These are phyloP conservation scores for Melangyna quadrimaculata DNA, from an alignment of 2,888 invertebrate genomes.

Conservation along the genomic window DNA sequence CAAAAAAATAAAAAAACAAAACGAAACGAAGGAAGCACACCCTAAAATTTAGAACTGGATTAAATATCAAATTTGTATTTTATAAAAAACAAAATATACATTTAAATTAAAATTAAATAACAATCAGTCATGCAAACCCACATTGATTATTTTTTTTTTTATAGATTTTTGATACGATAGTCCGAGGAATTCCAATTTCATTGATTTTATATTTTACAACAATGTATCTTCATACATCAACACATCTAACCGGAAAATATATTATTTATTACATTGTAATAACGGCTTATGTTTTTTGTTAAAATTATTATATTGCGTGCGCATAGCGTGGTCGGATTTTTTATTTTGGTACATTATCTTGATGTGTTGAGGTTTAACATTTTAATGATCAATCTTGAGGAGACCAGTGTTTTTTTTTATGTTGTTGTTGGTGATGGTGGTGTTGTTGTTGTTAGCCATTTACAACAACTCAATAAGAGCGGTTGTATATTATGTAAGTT, in stretches of 20 bases:
- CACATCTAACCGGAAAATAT: slow-evolving; percentile 30
- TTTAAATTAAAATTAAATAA: slow-evolving; percentile 9
- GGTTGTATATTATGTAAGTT: slow-evolving; percentile 56
- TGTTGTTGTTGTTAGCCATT: slow-evolving; percentile 8
- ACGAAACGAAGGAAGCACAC: not conserved
- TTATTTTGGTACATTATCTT: slow-evolving; percentile 59
- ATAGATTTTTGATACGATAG: not conserved
- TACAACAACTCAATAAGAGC: slow-evolving; percentile 13
- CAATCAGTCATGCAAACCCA: slow-evolving; percentile 6
- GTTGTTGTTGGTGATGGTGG: not conserved
- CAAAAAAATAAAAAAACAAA: not conserved
- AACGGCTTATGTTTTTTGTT: slow-evolving; percentile 31
- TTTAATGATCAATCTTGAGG: slow-evolving; percentile 56
- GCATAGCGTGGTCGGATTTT: slow-evolving; percentile 28
- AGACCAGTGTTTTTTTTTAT: slow-evolving; percentile 31
- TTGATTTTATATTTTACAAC: slow-evolving; percentile 31
- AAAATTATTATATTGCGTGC: slow-evolving; percentile 16
- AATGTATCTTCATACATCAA: slow-evolving; percentile 48
- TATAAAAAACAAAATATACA: not conserved
- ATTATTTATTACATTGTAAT: slow-evolving; percentile 40
- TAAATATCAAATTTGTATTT: not conserved
- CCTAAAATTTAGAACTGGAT: not conserved
- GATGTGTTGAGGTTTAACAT: slow-evolving; percentile 49
- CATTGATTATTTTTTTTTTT: not conserved
- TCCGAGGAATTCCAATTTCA: slow-evolving; percentile 21